Conservation (phyloP, 2,888 invertebrate genomes). For the Conchocele bisecta region DNA sequence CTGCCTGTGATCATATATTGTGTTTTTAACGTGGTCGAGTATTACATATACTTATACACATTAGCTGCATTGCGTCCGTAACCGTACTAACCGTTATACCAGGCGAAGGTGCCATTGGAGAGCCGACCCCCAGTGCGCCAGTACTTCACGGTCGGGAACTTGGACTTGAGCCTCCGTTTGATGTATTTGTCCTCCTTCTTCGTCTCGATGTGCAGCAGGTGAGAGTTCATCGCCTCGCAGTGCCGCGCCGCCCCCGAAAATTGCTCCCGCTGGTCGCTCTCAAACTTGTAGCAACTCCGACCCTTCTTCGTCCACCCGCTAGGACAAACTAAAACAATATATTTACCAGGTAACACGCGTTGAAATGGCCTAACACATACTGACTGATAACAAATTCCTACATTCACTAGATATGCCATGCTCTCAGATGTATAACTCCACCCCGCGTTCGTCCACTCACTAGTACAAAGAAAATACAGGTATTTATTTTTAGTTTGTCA, state of each 20-base stretch:
- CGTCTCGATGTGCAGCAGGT: conserved; percentile 83
- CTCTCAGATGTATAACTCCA: too few species aligned
- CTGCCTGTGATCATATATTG: too few species aligned
- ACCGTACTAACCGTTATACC: conserved; percentile 58
- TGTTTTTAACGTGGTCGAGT: too few species aligned
- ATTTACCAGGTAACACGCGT: too few species aligned
- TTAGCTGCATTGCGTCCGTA: too few species aligned
- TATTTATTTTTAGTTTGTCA: too few species aligned
- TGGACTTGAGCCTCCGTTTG: conserved; percentile 81
- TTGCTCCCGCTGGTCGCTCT: conserved; percentile 71
- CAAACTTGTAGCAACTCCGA: conserved; percentile 85
- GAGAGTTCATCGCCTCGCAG: conserved; percentile 82
- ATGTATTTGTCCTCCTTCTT: conserved; percentile 85
- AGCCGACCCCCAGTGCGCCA: conserved; percentile 72
- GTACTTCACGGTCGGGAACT: conserved; percentile 53
- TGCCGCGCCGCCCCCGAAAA: conserved; percentile 74
- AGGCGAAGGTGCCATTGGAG: conserved; percentile 60
- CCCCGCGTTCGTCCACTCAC: too few species aligned
- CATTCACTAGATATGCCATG: too few species aligned
- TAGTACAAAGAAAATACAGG: too few species aligned
- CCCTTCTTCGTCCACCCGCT: conserved; percentile 84
- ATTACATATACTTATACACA: too few species aligned
- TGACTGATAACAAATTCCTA: too few species aligned
- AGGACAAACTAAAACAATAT: conserved; percentile 79
- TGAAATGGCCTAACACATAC: too few species aligned